A percentile compares a stretch with the other conserved stretches of the same genome.
Conservation (phyloP, 2,888 invertebrate genomes). For the Dicyrtomina minuta region DNA sequence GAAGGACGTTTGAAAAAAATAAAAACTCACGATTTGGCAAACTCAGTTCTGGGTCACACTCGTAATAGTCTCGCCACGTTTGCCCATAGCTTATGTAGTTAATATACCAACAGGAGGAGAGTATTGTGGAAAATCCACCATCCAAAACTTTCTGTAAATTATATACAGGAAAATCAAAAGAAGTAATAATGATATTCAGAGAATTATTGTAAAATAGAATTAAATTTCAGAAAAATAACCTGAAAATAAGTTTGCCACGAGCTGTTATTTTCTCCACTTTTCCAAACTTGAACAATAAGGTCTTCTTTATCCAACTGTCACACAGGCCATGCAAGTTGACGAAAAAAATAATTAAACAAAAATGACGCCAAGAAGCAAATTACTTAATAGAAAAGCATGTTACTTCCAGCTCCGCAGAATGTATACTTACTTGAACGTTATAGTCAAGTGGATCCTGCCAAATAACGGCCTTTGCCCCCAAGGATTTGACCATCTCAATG, state of each 20-base stretch:
- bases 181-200: no score
- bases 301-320: slow-evolving; percentile 56
- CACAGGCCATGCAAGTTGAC: neutral
- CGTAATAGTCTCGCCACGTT: slow-evolving; percentile 71
- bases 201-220: neutral
- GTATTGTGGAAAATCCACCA: slow-evolving; percentile 57
- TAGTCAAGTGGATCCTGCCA: slow-evolving; percentile 90
- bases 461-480: slow-evolving; percentile 64
- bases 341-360: neutral
- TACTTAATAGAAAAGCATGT: no score
- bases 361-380: no score
- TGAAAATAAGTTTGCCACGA: slow-evolving; percentile 40
- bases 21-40: slow-evolving; percentile 38
- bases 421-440: slow-evolving; percentile 61
- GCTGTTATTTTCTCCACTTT: slow-evolving; percentile 51
- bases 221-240: slow-evolving; percentile 25
- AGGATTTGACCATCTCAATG: slow-evolving; percentile 60
- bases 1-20: no score
- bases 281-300: slow-evolving; percentile 85
- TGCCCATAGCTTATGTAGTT: slow-evolving; percentile 69
- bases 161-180: neutral
- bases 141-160: slow-evolving; percentile 21
- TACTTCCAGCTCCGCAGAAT: no score
- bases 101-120: slow-evolving; percentile 86
- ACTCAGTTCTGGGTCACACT: slow-evolving; percentile 65